A percentile compares a stretch with the other conserved stretches of the same genome.
phyloP scores from a whole-genome alignment of 2,113 vertebrate species.

The Aegithalos caudatus region DNA sequence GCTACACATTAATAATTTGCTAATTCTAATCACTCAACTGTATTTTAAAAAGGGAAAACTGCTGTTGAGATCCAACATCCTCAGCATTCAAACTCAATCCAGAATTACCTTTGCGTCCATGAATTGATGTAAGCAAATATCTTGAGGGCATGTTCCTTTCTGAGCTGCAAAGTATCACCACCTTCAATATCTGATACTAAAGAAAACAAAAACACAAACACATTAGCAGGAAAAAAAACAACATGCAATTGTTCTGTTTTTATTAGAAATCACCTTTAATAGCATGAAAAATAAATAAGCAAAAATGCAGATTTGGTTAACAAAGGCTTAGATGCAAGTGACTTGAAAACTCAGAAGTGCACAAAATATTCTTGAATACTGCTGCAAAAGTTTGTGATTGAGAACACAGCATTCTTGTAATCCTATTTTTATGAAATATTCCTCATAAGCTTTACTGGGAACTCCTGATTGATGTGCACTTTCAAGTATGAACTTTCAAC shows the following conservation, averaged over 20 bases:
- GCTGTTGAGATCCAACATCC: not conserved
- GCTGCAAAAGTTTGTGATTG: not conserved
- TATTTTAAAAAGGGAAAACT: not conserved
- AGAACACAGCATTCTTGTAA: not conserved
- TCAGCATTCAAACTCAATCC: not conserved
- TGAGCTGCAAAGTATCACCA: conserved; percentile 94
- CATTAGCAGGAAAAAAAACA: not conserved
- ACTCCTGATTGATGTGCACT: not conserved
- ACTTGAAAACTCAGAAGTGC: not conserved
- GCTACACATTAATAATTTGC: not conserved
- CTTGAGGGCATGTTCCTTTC: conserved; percentile 98
- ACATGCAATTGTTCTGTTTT: rapidly evolving
- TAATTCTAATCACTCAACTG: not conserved
- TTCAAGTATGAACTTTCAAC: not conserved
- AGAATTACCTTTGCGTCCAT: conserved; percentile 95
- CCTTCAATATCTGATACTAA: conserved; percentile 95
- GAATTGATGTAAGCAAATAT: conserved; percentile 99
- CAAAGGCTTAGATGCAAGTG: not conserved
- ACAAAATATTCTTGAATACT: not conserved
- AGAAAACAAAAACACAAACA: conserved; percentile 7
- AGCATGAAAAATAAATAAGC: not conserved
- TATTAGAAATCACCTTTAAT: not conserved
- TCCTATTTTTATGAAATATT: not conserved
- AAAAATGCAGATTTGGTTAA: not conserved
- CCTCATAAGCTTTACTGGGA: not conserved